Base-by-base conservation (phyloP, 1,140 invertebrate genomes). In the Aphelenchoides avenae region DNA sequence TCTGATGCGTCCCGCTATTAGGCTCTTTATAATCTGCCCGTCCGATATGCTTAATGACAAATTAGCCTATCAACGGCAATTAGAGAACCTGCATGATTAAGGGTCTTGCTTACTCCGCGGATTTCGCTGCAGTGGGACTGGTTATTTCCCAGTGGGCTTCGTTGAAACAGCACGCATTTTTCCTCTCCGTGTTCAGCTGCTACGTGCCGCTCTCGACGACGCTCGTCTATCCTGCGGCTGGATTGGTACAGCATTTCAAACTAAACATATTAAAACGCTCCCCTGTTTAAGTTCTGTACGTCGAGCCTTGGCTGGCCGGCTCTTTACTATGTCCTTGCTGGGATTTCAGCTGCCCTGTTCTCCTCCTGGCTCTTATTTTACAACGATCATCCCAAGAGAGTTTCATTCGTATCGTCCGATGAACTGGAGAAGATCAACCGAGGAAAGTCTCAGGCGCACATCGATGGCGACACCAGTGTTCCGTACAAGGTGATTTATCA, bases 161-260 rank as follows among this genome's bases (percentile, higher is more conserved):
- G 15, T 53, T 63, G 5, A 41, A 55, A 22, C 61, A 63, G 30
- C 52, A 55, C 15, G 61, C 58, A 3, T 34, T 63, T 7, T 63
- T 63, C 26, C 54, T 63, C 13, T 56, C 61, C 6, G 37, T 64
- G 39, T 44, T 63, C 5, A 63, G 57, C 4, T 63, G 37, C 13
- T 63, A 57, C 40, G 39, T 53, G 3, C 60, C 57, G 7, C 44
- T 63, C 7, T 40, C 59, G 24, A 43, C 58, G 18, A 43, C 47
- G 22, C 33, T 63, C 11, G 62, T 52, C 7, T 61, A 61, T 39
- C 31, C 52, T 9, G 29, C 53, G 2, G 34, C 36, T 20, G 61
- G 61, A 44, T 7, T 59, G n/a, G 55, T 58, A n/a, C n/a, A n/a
- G n/a, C n/a, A n/a, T n/a, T n/a, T n/a, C n/a, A 41, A 41, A 41